phyloP scores from a whole-genome alignment of 2,113 vertebrate genomes.

The Cisticola juncidis region DNA sequence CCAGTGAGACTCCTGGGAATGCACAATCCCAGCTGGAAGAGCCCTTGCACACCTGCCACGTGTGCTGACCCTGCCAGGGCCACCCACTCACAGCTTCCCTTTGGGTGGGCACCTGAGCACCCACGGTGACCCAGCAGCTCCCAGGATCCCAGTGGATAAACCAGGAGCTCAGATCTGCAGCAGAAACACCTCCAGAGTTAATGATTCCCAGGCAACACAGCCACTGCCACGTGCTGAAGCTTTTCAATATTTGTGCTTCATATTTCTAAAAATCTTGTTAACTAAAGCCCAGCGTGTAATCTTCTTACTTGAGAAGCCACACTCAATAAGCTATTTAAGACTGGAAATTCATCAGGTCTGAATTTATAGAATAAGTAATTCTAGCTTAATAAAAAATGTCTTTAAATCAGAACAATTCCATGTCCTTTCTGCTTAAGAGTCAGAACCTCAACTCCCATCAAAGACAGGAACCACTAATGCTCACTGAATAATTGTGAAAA shows the following conservation, averaged over 20 bases:
- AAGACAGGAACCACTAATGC: neutral
- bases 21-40: neutral
- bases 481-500: neutral
- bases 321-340: constrained; percentile 28
- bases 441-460: neutral
- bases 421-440: neutral
- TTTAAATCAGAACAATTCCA: constrained; percentile 28
- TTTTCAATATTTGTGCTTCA: constrained; percentile 23
- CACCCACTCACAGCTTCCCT: accelerated
- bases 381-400: constrained; percentile 25
- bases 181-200: neutral
- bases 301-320: constrained; percentile 16
- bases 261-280: constrained; percentile 30
- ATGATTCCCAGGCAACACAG: neutral
- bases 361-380: neutral
- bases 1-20: neutral
- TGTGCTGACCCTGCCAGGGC: neutral
- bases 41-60: accelerated
- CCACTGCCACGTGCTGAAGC: neutral
- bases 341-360: constrained; percentile 48
- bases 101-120: neutral
- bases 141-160: neutral
- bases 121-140: neutral
- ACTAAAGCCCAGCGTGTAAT: constrained; percentile 25
- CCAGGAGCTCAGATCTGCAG: neutral